These are phyloP conservation scores for Thymelicus sylvestris DNA, from an alignment of 2,888 invertebrate genomes.

Conservation along the genomic window DNA sequence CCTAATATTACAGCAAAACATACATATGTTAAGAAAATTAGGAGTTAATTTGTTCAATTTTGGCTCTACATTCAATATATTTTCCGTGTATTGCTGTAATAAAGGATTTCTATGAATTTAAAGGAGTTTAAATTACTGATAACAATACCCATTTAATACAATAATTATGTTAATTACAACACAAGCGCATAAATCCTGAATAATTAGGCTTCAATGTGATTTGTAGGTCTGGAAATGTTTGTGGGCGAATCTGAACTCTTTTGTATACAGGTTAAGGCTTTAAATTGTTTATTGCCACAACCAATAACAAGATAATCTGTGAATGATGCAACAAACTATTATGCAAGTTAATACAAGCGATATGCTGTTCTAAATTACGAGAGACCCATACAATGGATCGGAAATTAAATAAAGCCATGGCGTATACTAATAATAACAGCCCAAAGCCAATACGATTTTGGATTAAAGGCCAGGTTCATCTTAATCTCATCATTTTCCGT, in stretches of 20 bases:
- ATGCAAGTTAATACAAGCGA: neutral
- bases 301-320: conserved; percentile 1
- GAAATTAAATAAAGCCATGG: too few species aligned
- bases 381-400: too few species aligned
- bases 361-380: too few species aligned
- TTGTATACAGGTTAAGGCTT: neutral
- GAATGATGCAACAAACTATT: neutral
- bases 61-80: too few species aligned
- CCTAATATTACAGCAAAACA: too few species aligned
- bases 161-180: conserved; percentile 14
- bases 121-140: neutral
- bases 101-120: neutral
- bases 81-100: neutral
- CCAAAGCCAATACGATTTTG: too few species aligned
- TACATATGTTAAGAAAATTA: too few species aligned
- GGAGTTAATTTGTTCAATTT: too few species aligned
- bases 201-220: conserved; percentile 25
- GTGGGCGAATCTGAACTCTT: neutral
- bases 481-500: too few species aligned
- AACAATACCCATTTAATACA: neutral
- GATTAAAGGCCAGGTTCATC: too few species aligned
- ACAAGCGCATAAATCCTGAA: conserved; percentile 21
- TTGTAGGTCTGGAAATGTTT: conserved; percentile 8
- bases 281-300: conserved; percentile 1
- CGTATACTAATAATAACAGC: too few species aligned